These are phyloP conservation scores for Tapera naevia DNA, from an alignment of 2,797 vertebrate genomes.

Conservation along the genomic window DNA sequence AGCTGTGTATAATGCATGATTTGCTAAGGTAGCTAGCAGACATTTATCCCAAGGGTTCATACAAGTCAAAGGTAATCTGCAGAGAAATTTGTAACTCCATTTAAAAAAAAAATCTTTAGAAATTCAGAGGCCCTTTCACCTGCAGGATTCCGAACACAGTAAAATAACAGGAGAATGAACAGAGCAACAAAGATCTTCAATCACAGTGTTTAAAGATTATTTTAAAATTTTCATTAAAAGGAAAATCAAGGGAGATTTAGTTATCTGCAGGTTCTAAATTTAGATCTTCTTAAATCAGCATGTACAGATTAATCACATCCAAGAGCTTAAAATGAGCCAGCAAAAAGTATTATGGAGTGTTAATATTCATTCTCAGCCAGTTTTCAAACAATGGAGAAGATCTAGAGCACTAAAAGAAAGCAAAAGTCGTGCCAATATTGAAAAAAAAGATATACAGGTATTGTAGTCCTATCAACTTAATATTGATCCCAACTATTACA, in stretches of 20 bases:
- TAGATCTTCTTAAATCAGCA: slow-evolving; percentile 30
- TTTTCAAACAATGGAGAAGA: slow-evolving; percentile 9
- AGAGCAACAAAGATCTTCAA: background rate
- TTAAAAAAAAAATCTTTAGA: background rate
- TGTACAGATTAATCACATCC: slow-evolving; percentile 7
- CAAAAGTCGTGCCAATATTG: background rate
- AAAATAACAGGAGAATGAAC: background rate
- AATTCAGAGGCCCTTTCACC: background rate
- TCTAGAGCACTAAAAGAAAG: slow-evolving; percentile 4
- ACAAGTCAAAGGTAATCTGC: background rate
- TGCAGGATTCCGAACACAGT: background rate
- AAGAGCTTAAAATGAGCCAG: slow-evolving; percentile 9
- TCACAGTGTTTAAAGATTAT: background rate
- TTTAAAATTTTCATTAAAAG: background rate
- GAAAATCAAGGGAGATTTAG: background rate
- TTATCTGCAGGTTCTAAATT: slow-evolving; percentile 25
- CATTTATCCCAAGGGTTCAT: background rate
- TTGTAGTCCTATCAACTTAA: background rate
- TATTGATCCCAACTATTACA: background rate
- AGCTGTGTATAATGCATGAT: background rate
- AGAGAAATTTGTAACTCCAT: background rate
- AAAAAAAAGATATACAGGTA: background rate
- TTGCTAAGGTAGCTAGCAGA: background rate
- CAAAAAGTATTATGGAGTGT: background rate
- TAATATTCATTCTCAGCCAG: slow-evolving; percentile 17